phyloP scores from a whole-genome alignment of 1,140 invertebrate species.

The Gonioctena quinquepunctata region DNA sequence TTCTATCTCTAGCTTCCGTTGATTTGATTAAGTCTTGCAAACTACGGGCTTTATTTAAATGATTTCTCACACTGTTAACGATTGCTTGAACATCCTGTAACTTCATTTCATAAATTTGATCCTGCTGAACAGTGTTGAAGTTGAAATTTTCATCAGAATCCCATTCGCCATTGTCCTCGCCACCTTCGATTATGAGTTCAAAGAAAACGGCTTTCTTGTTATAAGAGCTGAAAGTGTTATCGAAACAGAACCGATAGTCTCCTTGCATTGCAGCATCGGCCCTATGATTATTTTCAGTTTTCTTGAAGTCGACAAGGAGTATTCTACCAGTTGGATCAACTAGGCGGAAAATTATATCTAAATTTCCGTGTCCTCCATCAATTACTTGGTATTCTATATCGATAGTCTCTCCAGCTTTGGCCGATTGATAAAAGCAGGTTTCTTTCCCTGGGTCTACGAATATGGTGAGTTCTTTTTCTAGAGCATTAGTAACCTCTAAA shows the following conservation, averaged over 20 bases:
- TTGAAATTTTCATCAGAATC: constrained; percentile 59
- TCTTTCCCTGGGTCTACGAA: constrained; percentile 68
- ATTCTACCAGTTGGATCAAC: constrained; percentile 66
- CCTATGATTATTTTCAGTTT: constrained; percentile 71
- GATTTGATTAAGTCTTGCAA: constrained; percentile 75
- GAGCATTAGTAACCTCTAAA: not conserved
- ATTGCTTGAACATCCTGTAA: constrained; percentile 68
- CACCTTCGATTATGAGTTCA: constrained; percentile 70
- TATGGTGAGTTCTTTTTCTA: constrained; percentile 70
- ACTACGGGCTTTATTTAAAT: constrained; percentile 67
- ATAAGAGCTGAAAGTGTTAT: constrained; percentile 80
- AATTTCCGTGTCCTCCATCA: constrained; percentile 73
- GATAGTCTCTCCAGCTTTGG: constrained; percentile 63
- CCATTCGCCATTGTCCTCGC: constrained; percentile 62
- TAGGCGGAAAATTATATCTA: constrained; percentile 77
- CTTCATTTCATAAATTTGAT: constrained; percentile 66
- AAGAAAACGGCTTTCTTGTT: constrained; percentile 82
- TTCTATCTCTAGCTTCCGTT: constrained; percentile 76
- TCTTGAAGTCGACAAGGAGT: constrained; percentile 70
- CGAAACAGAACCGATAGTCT: constrained; percentile 81
- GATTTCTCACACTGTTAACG: constrained; percentile 62
- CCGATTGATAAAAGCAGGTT: constrained; percentile 72
- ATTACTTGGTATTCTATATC: constrained; percentile 82
- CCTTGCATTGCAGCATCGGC: constrained; percentile 63
- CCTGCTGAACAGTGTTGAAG: constrained; percentile 56